phyloP scores from a whole-genome alignment of 1,140 invertebrate genomes.

The Nasonia longicornis region DNA sequence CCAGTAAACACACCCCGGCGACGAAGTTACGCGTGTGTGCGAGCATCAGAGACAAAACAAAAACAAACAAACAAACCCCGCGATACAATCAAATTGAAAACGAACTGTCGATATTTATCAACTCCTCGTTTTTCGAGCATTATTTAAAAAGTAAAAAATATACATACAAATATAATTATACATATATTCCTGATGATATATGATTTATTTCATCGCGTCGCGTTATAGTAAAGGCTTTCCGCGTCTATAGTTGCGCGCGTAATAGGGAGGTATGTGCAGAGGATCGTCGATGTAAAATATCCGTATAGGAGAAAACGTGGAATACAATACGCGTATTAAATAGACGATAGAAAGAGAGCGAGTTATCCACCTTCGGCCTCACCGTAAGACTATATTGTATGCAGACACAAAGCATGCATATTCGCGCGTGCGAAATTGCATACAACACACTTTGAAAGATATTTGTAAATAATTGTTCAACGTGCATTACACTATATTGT shows the following conservation, averaged over 20 bases:
- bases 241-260: slow-evolving; percentile 10
- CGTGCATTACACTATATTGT: slow-evolving; percentile 31
- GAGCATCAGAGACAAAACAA: not conserved
- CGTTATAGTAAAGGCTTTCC: slow-evolving; percentile 17
- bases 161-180: slow-evolving; percentile 19
- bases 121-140: slow-evolving; percentile 36
- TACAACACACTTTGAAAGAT: slow-evolving; percentile 25
- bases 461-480: slow-evolving; percentile 45
- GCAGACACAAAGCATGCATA: slow-evolving; percentile 10
- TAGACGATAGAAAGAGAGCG: slow-evolving; percentile 3
- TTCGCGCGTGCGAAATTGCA: not conserved
- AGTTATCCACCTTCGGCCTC: slow-evolving; percentile 43
- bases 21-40: not conserved
- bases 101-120: slow-evolving; percentile 44
- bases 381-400: not conserved
- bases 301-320: not conserved
- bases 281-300: slow-evolving; percentile 25
- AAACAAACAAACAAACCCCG: not conserved
- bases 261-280: slow-evolving; percentile 3
- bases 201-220: slow-evolving; percentile 30
- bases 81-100: slow-evolving; percentile 46
- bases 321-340: not conserved
- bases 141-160: slow-evolving; percentile 11
- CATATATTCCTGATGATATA: slow-evolving; percentile 26
- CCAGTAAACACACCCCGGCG: not conserved